A percentile compares a stretch with the other conserved stretches of the same genome.
Conservation (phyloP, 2,888 invertebrate genomes). For the Eremobia ochroleuca region DNA sequence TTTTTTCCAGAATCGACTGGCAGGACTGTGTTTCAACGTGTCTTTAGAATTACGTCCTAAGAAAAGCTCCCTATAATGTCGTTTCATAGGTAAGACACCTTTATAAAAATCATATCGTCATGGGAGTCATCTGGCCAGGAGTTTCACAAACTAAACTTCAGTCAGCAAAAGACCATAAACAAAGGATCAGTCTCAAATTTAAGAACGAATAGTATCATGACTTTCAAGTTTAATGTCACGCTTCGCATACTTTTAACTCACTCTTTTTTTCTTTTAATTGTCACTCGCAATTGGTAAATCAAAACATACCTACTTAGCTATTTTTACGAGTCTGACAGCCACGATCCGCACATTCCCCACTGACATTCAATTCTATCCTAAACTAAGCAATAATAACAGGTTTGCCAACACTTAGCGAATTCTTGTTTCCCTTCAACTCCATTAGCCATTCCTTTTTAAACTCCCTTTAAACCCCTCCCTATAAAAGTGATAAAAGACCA, state of each 20-base stretch:
- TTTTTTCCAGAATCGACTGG: too few species aligned
- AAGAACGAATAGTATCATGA: neutral
- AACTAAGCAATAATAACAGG: neutral
- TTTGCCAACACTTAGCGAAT: neutral
- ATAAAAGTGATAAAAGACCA: neutral
- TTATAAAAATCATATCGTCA: neutral
- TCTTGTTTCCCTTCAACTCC: neutral
- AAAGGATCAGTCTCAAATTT: neutral
- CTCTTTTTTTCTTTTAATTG: neutral
- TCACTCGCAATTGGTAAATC: conserved; percentile 1
- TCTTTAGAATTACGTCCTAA: too few species aligned
- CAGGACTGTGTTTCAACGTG: too few species aligned
- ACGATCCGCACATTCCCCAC: neutral
- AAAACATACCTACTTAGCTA: neutral
- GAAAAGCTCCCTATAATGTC: too few species aligned
- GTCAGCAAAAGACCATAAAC: neutral
- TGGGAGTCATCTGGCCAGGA: neutral
- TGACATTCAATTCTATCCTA: neutral
- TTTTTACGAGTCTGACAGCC: neutral
- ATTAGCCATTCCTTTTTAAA: neutral
- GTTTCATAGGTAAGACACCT: neutral
- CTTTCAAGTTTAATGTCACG: conserved; percentile 16
- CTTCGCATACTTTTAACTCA: neutral
- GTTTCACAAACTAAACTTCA: neutral
- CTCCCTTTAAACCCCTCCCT: neutral